These are phyloP conservation scores for Ceuthmochares aereus DNA, from an alignment of 2,113 vertebrate genomes.

Conservation along the genomic window DNA sequence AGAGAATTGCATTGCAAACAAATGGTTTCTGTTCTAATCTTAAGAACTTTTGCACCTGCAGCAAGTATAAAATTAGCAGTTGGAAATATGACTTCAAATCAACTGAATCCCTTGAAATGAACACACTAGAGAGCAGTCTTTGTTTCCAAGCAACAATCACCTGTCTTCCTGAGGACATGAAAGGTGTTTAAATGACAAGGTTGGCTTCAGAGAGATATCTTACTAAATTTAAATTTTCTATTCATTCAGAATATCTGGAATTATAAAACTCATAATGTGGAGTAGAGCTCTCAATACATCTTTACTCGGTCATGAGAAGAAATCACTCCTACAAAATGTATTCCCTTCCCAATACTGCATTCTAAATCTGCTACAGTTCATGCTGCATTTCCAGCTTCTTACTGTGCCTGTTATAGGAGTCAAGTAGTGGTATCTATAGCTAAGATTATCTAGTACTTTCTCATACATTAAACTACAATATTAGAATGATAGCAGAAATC, in stretches of 20 bases:
- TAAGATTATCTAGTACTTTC: not conserved
- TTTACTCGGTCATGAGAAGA: not conserved
- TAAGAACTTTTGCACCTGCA: not conserved
- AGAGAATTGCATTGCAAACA: not conserved
- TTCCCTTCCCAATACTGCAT: not conserved
- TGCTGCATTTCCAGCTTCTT: not conserved
- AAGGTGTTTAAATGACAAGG: not conserved
- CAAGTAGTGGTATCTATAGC: not conserved
- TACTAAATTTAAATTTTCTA: slow-evolving; percentile 38
- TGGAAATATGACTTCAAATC: slow-evolving; percentile 13
- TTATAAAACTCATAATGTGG: not conserved
- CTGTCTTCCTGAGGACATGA: not conserved
- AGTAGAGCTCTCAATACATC: not conserved
- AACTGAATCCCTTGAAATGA: slow-evolving; percentile 5
- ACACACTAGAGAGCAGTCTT: not conserved
- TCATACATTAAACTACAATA: not conserved
- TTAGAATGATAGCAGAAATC: not conserved
- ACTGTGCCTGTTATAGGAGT: not conserved
- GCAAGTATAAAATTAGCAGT: not conserved
- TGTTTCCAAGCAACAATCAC: slow-evolving; percentile 21
- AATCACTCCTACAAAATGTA: not conserved
- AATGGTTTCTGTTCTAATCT: not conserved
- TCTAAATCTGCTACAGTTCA: not conserved
- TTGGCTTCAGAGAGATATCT: not conserved
- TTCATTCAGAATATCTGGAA: slow-evolving; percentile 20